Evolutionary conservation across 2,113 vertebrate species (phyloP).

Genomic region (Hydrochoerus hydrochaeris): DNA sequence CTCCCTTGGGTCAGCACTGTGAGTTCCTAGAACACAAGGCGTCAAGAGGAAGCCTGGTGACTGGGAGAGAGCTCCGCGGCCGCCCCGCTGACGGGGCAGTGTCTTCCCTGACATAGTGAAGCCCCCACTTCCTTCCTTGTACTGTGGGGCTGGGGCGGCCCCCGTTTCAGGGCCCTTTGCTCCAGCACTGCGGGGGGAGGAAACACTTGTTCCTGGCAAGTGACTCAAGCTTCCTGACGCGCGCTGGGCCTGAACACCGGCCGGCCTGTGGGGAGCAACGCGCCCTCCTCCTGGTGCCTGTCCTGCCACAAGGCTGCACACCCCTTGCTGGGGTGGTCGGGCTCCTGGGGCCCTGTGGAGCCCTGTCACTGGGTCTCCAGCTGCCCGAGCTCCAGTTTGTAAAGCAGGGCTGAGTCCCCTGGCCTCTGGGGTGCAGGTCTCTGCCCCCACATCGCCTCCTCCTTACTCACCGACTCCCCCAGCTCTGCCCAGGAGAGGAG

Average conservation of each 20-base stretch:
- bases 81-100: background rate
- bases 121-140: conserved; percentile 62
- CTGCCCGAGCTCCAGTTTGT: background rate
- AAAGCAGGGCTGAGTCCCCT: background rate
- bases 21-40: background rate
- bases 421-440: background rate
- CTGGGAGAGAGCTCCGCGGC: background rate
- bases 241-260: conserved; percentile 30
- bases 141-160: conserved; percentile 64
- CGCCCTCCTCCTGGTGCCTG: background rate
- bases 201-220: conserved; percentile 61
- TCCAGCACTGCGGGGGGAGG: conserved; percentile 68
- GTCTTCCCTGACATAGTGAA: background rate
- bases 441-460: background rate
- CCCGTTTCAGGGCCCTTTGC: conserved; percentile 59
- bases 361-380: background rate
- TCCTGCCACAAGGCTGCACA: background rate
- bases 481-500: conserved; percentile 52
- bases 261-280: background rate
- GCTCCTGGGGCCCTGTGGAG: background rate
- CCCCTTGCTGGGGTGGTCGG: background rate
- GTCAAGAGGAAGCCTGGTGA: background rate
- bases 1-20: background rate
- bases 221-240: conserved; percentile 79
- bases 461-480: background rate